phyloP scores from a whole-genome alignment of 2,888 invertebrate genomes.

The Papilio gigon region DNA sequence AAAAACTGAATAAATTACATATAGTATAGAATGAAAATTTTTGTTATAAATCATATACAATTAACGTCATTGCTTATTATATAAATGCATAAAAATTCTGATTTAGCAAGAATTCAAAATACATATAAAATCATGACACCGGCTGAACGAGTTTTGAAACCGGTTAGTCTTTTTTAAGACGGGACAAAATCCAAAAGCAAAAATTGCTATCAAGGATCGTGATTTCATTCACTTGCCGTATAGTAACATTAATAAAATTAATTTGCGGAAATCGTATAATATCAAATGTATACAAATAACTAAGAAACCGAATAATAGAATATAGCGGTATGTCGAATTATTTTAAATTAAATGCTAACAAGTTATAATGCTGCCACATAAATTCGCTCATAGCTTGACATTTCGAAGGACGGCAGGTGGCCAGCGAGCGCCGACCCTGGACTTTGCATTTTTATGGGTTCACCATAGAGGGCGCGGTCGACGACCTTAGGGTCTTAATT shows the following conservation, averaged over 20 bases:
- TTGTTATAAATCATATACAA: not conserved
- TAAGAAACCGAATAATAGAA: not conserved
- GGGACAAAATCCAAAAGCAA: slow-evolving; percentile 4
- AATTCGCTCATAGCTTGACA: slow-evolving; percentile 24
- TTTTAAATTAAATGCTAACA: too few species aligned
- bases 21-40: not conserved
- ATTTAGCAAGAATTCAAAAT: not conserved
- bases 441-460: slow-evolving; percentile 37
- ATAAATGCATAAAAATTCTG: not conserved
- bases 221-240: not conserved
- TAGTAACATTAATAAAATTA: too few species aligned
- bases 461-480: slow-evolving; percentile 25
- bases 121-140: not conserved
- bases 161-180: not conserved
- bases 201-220: not conserved
- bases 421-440: not conserved
- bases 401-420: slow-evolving; percentile 38
- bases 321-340: not conserved
- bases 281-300: not conserved
- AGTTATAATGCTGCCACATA: slow-evolving; percentile 9
- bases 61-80: not conserved
- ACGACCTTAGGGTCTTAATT: slow-evolving; percentile 14
- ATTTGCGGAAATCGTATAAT: not conserved
- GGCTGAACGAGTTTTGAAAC: not conserved
- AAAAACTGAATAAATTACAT: not conserved